These are phyloP conservation scores for Drosophila melanica DNA, from an alignment of 1,140 invertebrate species.

Conservation along the genomic window DNA sequence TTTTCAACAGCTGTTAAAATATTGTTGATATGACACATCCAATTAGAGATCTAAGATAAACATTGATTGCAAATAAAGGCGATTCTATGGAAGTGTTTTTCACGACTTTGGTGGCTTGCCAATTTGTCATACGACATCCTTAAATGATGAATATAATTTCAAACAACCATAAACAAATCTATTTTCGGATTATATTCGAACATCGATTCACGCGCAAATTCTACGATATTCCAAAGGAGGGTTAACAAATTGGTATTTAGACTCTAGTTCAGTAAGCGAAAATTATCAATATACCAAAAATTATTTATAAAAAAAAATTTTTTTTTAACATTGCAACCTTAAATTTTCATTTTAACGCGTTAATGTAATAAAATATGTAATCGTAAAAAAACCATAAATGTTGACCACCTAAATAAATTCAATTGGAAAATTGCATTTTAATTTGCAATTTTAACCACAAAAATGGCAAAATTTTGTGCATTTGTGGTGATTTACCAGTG, in stretches of 20 bases:
- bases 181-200: too few species aligned
- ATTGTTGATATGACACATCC: conserved; percentile 6
- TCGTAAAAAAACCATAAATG: neutral
- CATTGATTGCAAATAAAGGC: neutral
- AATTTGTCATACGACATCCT: neutral
- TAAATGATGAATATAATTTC: too few species aligned
- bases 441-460: conserved; percentile 11
- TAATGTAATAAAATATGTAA: neutral
- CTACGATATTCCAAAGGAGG: too few species aligned
- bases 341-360: neutral
- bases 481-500: neutral
- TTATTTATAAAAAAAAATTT: too few species aligned
- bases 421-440: neutral
- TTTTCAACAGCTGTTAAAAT: conserved; percentile 15
- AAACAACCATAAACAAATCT: too few species aligned
- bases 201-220: too few species aligned
- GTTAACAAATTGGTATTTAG: too few species aligned
- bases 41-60: too few species aligned
- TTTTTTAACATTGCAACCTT: too few species aligned
- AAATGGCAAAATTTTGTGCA: neutral
- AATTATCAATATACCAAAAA: neutral
- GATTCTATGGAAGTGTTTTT: neutral
- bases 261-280: neutral
- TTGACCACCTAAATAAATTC: neutral
- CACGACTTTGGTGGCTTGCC: neutral